Evolutionary conservation across 2,113 vertebrate species (phyloP), one percentile per base, ranked within the genome.

Genomic region (Pitta sordida): DNA sequence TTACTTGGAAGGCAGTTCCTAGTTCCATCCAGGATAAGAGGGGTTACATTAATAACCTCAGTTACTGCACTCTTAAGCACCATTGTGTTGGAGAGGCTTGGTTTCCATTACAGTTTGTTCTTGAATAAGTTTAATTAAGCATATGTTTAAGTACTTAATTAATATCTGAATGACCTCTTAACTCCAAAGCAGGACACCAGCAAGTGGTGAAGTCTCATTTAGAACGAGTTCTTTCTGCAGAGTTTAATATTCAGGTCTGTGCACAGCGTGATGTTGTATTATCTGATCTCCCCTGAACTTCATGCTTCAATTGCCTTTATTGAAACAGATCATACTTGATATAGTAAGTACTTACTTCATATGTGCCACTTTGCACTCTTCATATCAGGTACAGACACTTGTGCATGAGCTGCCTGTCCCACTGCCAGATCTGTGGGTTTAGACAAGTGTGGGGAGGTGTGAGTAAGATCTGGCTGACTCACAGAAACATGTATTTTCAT

Each of bases 351-450:
- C n/a, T 64, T 83, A 29, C 6, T 83, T 81, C 59, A 52, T n/a
- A 16, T 65, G 20, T 46, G 20, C 43, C 53, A 83, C 77, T 94
- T 90, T 30, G 37, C 73, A 63, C 74, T 76, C 84, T 78, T 78
- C 22, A 12, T 84, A 93, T 86, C 53, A 71, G 65, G 62, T 77
- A 24, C 29, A 39, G 67, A 76, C 73, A 34, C 55, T 73, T 87
- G 32, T 76, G 70, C 58, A 46, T 68, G 82, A 92, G 76, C 22
- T 65, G n/a, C 62, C 55, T 94, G 84, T 92, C 51, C 74, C 55
- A 26, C n/a, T 88, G 85, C 85, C 87, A 90, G 78, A 74, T 74
- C 70, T 91, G 63, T 90, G 79, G 64, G 64, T 94, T 91, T 53
- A 83, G 91, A 80, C 78, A 91, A 59, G 91, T 70, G 67, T 32